A percentile compares a stretch with the other conserved stretches of the same genome.
These are phyloP conservation scores for Drosophila nigricruria DNA, from an alignment of 2,888 invertebrate species.

Conservation along the genomic window DNA sequence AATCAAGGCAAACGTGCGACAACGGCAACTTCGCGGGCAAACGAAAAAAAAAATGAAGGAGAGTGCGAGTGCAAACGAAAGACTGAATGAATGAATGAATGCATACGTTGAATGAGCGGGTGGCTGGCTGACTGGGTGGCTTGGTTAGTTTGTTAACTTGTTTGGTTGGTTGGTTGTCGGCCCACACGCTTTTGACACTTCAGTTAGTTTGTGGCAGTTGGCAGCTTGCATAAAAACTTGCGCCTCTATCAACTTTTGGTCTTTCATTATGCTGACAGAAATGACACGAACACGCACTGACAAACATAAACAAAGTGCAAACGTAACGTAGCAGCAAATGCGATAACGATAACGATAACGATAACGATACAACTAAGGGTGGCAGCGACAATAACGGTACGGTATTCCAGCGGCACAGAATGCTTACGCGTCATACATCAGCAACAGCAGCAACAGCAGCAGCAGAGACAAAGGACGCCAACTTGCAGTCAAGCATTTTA, in stretches of 20 bases:
- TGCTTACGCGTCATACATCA: slow-evolving; percentile 34
- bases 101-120: slow-evolving; percentile 12
- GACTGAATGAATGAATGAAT: slow-evolving; percentile 41
- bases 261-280: slow-evolving; percentile 67
- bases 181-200: slow-evolving; percentile 8
- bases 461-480: slow-evolving; percentile 31
- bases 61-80: slow-evolving; percentile 25
- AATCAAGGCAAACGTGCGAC: slow-evolving; percentile 68
- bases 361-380: slow-evolving; percentile 16
- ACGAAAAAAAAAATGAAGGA: no score
- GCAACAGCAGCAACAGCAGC: slow-evolving; percentile 12
- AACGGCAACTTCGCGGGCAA: slow-evolving; percentile 4
- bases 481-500: slow-evolving; percentile 66
- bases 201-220: slow-evolving; percentile 6
- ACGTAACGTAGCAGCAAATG: slow-evolving; percentile 64
- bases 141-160: not conserved
- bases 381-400: slow-evolving; percentile 17
- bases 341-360: slow-evolving; percentile 58
- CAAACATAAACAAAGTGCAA: slow-evolving; percentile 29
- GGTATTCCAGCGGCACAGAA: slow-evolving; percentile 1
- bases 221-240: slow-evolving; percentile 4
- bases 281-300: slow-evolving; percentile 47
- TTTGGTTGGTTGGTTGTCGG: not conserved
- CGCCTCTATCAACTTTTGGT: slow-evolving; percentile 12
- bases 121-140: not conserved